Evolutionary conservation across 2,113 vertebrate genomes (phyloP).

Genomic region (Macquaria australasica): DNA sequence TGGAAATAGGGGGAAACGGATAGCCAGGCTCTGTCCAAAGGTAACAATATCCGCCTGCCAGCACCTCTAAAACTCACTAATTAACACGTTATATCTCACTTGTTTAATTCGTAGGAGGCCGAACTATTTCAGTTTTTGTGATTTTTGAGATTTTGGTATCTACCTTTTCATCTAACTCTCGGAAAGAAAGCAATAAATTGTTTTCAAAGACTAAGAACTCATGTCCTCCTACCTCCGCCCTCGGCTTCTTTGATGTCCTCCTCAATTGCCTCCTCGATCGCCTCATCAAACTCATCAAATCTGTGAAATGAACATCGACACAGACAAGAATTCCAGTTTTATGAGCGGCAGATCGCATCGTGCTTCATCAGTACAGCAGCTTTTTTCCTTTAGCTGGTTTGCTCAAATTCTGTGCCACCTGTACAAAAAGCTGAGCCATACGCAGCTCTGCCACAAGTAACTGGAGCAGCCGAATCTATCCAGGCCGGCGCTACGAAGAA

Average conservation of each 20-base stretch:
- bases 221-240: slow-evolving; percentile 88
- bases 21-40: no score
- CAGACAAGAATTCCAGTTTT: not conserved
- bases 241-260: slow-evolving; percentile 98
- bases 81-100: no score
- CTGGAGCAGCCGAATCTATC: no score
- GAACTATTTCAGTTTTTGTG: no score
- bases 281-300: slow-evolving; percentile 99
- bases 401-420: not conserved
- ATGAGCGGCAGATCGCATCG: not conserved
- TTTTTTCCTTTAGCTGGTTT: no score
- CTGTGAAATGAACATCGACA: slow-evolving; percentile 73
- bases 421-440: not conserved
- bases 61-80: no score
- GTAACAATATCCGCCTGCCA: no score
- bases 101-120: no score
- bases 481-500: no score
- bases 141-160: no score
- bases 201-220: not conserved
- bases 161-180: no score
- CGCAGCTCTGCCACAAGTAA: not conserved
- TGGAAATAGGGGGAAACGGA: not conserved
- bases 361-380: not conserved
- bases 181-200: no score
- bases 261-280: slow-evolving; percentile 98